A percentile compares a stretch with the other conserved stretches of the same genome.
Evolutionary conservation across 2,113 vertebrate species (phyloP).

Genomic region (Nycticryphes semicollaris): DNA sequence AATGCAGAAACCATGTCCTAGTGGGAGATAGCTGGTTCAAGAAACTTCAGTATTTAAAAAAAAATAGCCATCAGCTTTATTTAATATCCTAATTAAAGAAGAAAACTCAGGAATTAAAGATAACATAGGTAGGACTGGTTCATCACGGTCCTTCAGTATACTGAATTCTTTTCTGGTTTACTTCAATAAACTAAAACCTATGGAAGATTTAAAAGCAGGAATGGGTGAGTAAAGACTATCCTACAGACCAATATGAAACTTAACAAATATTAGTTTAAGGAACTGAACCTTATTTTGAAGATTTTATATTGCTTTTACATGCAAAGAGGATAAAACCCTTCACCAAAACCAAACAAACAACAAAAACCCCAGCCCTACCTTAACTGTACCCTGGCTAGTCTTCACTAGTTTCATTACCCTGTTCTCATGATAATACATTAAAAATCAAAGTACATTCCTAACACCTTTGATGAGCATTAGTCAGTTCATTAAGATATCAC

Average conservation of each 20-base stretch:
- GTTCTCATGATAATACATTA: background rate
- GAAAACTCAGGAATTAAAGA: background rate
- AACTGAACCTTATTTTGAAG: background rate
- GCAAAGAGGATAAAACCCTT: background rate
- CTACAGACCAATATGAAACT: background rate
- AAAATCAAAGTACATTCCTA: background rate
- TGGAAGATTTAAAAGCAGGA: background rate
- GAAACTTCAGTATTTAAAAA: background rate
- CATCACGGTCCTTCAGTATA: background rate
- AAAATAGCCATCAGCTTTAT: background rate
- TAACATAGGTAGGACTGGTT: background rate
- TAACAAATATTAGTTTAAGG: background rate
- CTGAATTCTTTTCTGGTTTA: background rate
- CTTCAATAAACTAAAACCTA: background rate
- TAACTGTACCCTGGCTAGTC: background rate
- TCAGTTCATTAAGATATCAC: background rate
- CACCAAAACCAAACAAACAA: background rate
- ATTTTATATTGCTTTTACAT: background rate
- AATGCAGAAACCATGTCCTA: background rate
- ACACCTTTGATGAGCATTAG: background rate
- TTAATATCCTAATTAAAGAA: background rate
- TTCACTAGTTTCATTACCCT: background rate
- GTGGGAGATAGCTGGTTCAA: background rate
- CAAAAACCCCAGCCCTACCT: fast-evolving
- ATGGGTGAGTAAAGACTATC: background rate